Evolutionary conservation across 2,888 invertebrate species (phyloP), one percentile per base, ranked within the genome.

Genomic region (Acrobasis suavella): DNA sequence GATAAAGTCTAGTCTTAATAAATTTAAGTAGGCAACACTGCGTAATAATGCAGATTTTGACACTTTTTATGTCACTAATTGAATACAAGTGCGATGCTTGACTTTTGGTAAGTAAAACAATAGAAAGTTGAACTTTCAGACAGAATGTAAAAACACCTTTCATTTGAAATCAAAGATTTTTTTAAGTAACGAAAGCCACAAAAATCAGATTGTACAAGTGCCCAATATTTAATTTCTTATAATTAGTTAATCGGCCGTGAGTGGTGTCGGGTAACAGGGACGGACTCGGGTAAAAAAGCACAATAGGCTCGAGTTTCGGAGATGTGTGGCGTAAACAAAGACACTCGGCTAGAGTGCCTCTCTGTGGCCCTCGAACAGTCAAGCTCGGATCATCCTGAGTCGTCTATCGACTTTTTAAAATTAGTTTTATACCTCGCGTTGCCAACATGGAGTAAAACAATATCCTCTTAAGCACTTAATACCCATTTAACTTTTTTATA

Each of bases 221-320:
- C 9, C 14, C 42, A 22, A 17, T 42, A 56, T 56, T 56, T 56
- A 39, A 56, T 56, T 56, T 42, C 52, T 22, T 52, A 12, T 55
- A 56, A 56, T 56, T 56, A 56, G 56, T 56, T 56, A 46, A 56
- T 56, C 56, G 56, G 16, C 38, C 56, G 56, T 42, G 42, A 42
- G 42, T 14, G 17, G 42, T 56, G 46, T 56, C 56, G 56, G 17
- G 22, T 56, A 42, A 22, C 56, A 56, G 42, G 55, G 39, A 15
- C 16, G 16, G 55, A 17, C 42, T 42, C 17, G 17, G 56, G 46
- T 42, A 56, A 56, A 56, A 52, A 56, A 12, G 39, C 56, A 56
- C 56, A 56, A 56, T 15, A 42, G 42, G 56, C 42, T 56, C 56
- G 10, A 42, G 56, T 56, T 56, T 56, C 56, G 42, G 17, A 17